phyloP scores from a whole-genome alignment of 2,888 invertebrate genomes.

The Pollenia griseotomentosa region DNA sequence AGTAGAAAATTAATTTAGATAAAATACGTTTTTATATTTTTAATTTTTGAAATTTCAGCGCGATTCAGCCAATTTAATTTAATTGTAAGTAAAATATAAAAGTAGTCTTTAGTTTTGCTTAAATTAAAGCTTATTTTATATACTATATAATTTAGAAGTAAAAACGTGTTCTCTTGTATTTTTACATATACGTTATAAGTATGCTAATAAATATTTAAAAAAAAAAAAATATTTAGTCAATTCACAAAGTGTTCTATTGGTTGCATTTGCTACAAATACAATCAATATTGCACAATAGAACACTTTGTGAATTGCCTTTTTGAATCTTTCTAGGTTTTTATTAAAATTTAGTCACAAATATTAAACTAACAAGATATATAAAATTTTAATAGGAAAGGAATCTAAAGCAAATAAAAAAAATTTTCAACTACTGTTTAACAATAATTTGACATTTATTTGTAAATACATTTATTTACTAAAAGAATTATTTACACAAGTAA shows the following conservation, averaged over 20 bases:
- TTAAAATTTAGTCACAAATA: constrained; percentile 49
- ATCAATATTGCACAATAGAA: no score
- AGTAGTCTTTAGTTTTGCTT: constrained; percentile 21
- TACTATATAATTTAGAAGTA: background rate
- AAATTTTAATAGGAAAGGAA: constrained; percentile 1
- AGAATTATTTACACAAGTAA: constrained; percentile 65
- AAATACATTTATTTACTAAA: constrained; percentile 28
- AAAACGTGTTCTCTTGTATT: constrained; percentile 43
- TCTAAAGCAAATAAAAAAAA: constrained; percentile 54
- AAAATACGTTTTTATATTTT: background rate
- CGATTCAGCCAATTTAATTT: constrained; percentile 10
- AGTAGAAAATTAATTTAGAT: background rate
- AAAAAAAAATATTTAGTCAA: no score
- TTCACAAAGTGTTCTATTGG: no score
- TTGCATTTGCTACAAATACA: no score
- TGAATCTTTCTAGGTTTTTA: constrained; percentile 1
- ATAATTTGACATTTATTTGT: constrained; percentile 10
- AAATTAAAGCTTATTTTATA: constrained; percentile 2
- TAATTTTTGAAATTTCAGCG: background rate
- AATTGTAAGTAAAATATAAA: constrained; percentile 12
- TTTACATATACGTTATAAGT: constrained; percentile 42
- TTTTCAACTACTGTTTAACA: constrained; percentile 44
- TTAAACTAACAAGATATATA: constrained; percentile 44
- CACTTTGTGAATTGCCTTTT: constrained; percentile 28
- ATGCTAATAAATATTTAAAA: no score